Conservation (phyloP, 2,797 vertebrate species). For the Rhinophrynus dorsalis region DNA sequence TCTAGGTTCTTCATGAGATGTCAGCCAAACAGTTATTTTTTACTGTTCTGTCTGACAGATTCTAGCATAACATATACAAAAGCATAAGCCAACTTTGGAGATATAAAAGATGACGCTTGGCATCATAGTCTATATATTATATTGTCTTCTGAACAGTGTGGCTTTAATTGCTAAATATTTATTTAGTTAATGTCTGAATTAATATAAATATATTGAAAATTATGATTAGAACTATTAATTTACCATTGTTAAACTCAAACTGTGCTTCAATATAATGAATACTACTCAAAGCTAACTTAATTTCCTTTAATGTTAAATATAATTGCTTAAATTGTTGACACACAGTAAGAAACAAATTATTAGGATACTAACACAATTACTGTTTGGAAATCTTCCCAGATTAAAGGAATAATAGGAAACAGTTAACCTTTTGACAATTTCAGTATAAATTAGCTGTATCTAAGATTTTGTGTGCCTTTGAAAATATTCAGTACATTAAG, state of each 20-base stretch:
- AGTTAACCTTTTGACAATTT: slow-evolving; percentile 20
- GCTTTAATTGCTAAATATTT: no score
- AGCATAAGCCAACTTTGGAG: no score
- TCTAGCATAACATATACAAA: no score
- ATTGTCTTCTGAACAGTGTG: no score
- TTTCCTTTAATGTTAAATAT: slow-evolving; percentile 1
- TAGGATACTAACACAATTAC: background rate
- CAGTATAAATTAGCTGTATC: slow-evolving; percentile 19
- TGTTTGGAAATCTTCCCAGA: slow-evolving; percentile 28
- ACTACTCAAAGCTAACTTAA: slow-evolving; percentile 1
- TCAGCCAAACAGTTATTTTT: no score
- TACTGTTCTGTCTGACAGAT: no score
- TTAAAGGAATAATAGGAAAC: slow-evolving; percentile 9
- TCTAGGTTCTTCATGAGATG: no score
- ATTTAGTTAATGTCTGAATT: no score
- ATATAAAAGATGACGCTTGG: no score
- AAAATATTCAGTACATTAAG: slow-evolving; percentile 8
- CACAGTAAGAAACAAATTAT: background rate
- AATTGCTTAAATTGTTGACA: slow-evolving; percentile 21
- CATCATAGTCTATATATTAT: no score
- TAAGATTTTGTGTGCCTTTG: background rate
- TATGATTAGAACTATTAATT: background rate
- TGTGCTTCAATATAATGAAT: background rate
- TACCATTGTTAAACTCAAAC: background rate
- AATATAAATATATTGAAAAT: no score